These are phyloP conservation scores for Synergus itoensis DNA, from an alignment of 2,888 invertebrate species.

Conservation along the genomic window DNA sequence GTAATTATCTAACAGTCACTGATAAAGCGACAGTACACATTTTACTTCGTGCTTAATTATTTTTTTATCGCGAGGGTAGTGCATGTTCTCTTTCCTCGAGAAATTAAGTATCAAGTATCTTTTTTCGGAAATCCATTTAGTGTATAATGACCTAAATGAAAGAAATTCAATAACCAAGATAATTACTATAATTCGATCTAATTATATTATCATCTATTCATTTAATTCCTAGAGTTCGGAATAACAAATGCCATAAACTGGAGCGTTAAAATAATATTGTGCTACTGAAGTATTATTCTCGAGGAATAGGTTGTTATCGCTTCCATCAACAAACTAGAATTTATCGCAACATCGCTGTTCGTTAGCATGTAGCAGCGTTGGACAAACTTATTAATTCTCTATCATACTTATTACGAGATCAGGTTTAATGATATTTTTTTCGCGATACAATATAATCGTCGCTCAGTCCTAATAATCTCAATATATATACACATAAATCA, in stretches of 20 bases:
- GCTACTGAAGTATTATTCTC: conserved; percentile 35
- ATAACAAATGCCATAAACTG: neutral
- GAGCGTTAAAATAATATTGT: conserved; percentile 34
- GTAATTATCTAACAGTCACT: conserved; percentile 36
- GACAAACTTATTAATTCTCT: conserved; percentile 40
- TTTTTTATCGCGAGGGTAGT: conserved; percentile 28
- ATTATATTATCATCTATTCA: neutral
- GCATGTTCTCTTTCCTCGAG: neutral
- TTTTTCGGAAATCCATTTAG: conserved; percentile 5
- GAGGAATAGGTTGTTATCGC: conserved; percentile 36
- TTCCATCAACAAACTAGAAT: conserved; percentile 26
- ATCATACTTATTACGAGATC: conserved; percentile 32
- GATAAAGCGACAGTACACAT: conserved; percentile 40
- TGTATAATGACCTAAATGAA: neutral
- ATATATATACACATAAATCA: no score
- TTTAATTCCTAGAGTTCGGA: neutral
- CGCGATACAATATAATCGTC: conserved; percentile 4
- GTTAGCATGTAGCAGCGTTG: conserved; percentile 37
- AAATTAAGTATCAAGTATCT: neutral
- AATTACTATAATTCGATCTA: neutral
- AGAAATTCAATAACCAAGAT: neutral
- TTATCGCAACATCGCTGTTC: conserved; percentile 40
- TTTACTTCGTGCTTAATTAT: conserved; percentile 40
- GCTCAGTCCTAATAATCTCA: neutral
- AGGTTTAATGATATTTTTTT: conserved; percentile 32